phyloP scores from a whole-genome alignment of 2,888 invertebrate genomes.

The Drosophila barbarae region DNA sequence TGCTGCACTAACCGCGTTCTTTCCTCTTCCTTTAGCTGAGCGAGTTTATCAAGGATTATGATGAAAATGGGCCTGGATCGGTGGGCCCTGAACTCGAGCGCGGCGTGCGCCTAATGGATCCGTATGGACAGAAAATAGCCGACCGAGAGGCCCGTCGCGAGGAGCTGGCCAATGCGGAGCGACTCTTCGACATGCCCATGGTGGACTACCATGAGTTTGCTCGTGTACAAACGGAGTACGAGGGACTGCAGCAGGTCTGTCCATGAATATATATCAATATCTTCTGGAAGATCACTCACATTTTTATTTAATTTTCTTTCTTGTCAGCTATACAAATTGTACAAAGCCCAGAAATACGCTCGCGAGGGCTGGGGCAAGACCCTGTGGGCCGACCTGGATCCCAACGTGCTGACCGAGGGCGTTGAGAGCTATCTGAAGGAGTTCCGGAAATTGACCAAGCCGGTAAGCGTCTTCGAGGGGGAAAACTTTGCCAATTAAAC shows the following conservation, averaged over 20 bases:
- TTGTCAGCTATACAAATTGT: slow-evolving; percentile 85
- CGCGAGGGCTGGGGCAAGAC: slow-evolving; percentile 92
- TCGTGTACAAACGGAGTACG: slow-evolving; percentile 83
- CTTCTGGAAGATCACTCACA: not conserved
- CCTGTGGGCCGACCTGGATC: slow-evolving; percentile 92
- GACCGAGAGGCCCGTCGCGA: slow-evolving; percentile 84
- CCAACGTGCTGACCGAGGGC: slow-evolving; percentile 90
- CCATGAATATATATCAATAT: not conserved
- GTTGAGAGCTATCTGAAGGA: slow-evolving; percentile 91
- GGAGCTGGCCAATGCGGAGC: slow-evolving; percentile 85
- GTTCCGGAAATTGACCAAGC: slow-evolving; percentile 87
- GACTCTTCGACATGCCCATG: slow-evolving; percentile 91
- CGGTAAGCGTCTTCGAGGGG: slow-evolving; percentile 79
- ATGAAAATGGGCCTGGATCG: slow-evolving; percentile 88
- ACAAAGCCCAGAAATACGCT: slow-evolving; percentile 87
- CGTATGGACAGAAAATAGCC: slow-evolving; percentile 82
- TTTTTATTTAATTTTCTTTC: not conserved
- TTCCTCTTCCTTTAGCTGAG: slow-evolving; percentile 59
- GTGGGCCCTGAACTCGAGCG: slow-evolving; percentile 87
- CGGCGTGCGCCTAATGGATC: slow-evolving; percentile 86
- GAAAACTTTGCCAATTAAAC: slow-evolving; percentile 67
- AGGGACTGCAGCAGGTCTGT: slow-evolving; percentile 83
- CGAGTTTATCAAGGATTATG: slow-evolving; percentile 87
- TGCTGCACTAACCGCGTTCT: slow-evolving; percentile 48
- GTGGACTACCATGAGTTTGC: slow-evolving; percentile 90